Conservation (phyloP, 2,113 vertebrate genomes). For the Crotophaga sulcirostris region DNA sequence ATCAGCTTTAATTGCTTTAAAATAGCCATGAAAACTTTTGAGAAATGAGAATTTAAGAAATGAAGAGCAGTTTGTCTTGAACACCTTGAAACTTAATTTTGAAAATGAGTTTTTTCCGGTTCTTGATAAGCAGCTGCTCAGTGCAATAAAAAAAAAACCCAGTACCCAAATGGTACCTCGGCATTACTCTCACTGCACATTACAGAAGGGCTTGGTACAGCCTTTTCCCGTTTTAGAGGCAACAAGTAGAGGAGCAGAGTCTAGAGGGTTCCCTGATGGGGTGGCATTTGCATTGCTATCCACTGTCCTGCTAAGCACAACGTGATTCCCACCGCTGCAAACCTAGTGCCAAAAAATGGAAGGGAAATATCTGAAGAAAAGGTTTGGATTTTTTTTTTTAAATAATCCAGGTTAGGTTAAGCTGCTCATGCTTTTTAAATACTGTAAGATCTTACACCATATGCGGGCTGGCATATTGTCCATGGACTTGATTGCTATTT, state of each 20-base stretch:
- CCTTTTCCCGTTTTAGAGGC: neutral
- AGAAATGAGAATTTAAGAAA: neutral
- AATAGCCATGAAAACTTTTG: neutral
- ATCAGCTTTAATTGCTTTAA: neutral
- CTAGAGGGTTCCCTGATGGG: no score
- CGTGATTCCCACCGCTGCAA: neutral
- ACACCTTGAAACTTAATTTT: neutral
- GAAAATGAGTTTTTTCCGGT: neutral
- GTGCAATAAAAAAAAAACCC: no score
- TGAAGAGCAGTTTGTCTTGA: neutral
- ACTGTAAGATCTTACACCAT: neutral
- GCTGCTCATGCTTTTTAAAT: neutral
- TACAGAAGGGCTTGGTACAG: neutral
- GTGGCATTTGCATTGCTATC: neutral
- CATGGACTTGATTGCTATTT: neutral
- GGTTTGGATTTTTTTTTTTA: neutral
- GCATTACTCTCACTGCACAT: accelerated
- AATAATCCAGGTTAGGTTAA: neutral
- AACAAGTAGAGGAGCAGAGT: neutral
- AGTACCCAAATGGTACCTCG: neutral
- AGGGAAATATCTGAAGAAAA: neutral
- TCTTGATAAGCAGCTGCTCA: neutral
- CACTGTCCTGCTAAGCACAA: neutral
- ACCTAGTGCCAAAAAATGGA: neutral
- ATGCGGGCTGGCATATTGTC: neutral